Percentiles rank a stretch among this genome's conserved stretches.
These are phyloP conservation scores for Pelodiscus sinensis DNA, from an alignment of 2,113 vertebrate species.

Conservation along the genomic window DNA sequence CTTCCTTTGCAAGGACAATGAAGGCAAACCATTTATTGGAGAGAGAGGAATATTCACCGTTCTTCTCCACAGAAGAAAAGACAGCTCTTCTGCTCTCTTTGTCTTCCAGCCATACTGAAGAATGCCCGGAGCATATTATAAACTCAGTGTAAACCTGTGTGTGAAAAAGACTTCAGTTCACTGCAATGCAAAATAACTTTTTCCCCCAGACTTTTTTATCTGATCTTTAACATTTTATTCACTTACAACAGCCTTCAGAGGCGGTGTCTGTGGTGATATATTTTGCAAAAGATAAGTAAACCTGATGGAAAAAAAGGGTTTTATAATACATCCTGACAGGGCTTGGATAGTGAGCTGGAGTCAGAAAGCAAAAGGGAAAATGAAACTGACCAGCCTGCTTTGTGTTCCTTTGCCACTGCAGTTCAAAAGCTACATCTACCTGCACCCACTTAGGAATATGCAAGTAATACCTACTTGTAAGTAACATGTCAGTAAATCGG, in stretches of 20 bases:
- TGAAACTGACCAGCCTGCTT: background rate
- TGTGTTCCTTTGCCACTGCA: background rate
- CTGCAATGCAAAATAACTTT: background rate
- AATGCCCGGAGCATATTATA: background rate
- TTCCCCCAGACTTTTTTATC: background rate
- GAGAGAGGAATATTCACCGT: background rate
- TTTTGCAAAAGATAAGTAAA: background rate
- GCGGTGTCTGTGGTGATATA: background rate
- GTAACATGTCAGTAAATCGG: background rate
- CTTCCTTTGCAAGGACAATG: background rate
- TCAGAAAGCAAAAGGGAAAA: background rate
- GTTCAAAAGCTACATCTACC: background rate
- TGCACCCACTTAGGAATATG: background rate
- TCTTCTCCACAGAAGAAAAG: background rate
- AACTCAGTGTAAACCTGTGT: rapidly evolving
- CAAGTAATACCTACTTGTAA: background rate
- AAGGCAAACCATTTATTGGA: background rate
- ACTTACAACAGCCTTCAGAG: background rate
- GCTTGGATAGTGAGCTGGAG: background rate
- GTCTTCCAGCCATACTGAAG: background rate
- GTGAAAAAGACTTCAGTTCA: background rate
- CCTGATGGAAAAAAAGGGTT: background rate
- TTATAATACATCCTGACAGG: rapidly evolving
- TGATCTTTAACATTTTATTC: background rate
- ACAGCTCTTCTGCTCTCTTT: rapidly evolving